phyloP scores from a whole-genome alignment of 2,888 invertebrate genomes.

The Nezara viridula region DNA sequence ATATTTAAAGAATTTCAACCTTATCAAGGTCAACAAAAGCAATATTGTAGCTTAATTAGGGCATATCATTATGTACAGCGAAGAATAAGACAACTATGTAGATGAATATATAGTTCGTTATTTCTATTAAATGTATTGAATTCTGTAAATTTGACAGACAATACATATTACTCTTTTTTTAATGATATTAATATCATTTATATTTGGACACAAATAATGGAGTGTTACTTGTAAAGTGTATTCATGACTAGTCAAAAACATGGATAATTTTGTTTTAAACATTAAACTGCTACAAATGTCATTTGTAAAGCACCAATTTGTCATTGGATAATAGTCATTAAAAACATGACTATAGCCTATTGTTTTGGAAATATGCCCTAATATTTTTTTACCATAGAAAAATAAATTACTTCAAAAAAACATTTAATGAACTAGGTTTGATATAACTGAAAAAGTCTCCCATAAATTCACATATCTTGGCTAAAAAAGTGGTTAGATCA shows the following conservation, averaged over 20 bases:
- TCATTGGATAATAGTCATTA: no score
- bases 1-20: slow-evolving; percentile 33
- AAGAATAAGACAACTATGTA: slow-evolving; percentile 46
- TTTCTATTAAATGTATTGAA: not conserved
- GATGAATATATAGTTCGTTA: slow-evolving; percentile 21
- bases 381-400: not conserved
- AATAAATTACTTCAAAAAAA: no score
- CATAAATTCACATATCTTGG: no score
- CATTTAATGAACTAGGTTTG: no score
- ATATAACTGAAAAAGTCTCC: not conserved
- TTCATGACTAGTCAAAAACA: not conserved
- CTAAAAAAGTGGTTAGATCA: no score
- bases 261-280: not conserved
- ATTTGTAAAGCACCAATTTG: no score
- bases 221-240: not conserved
- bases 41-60: slow-evolving; percentile 50
- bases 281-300: not conserved
- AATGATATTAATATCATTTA: not conserved
- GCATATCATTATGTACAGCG: slow-evolving; percentile 52
- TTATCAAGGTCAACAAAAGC: slow-evolving; percentile 50
- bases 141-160: not conserved
- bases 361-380: not conserved
- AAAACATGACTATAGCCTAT: not conserved
- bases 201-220: not conserved
- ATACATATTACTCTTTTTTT: not conserved